Percentiles rank a stretch among this genome's conserved stretches.
Conservation (phyloP, 2,797 vertebrate genomes). For the Ispidina picta region DNA sequence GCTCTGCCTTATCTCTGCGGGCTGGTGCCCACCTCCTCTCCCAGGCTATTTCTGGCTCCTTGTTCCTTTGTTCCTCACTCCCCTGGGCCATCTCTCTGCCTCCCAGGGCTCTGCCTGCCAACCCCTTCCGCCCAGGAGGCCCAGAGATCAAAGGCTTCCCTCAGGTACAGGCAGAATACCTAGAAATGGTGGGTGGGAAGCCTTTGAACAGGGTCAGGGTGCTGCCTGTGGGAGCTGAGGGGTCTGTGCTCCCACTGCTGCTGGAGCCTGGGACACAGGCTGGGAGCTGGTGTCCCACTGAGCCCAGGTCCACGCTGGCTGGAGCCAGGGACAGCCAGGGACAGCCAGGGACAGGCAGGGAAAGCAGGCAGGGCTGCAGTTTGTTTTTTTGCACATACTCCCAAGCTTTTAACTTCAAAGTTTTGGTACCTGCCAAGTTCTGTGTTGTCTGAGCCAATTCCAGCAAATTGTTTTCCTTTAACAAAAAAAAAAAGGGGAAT, state of each 20-base stretch:
- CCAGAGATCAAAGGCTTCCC: slow-evolving; percentile 5
- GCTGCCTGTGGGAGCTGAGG: neutral
- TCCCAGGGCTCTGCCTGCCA: neutral
- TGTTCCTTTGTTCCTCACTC: neutral
- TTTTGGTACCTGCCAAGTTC: neutral
- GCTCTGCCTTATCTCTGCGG: neutral
- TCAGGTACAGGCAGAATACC: neutral
- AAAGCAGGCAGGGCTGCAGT: neutral
- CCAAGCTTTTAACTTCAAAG: neutral
- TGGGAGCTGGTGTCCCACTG: neutral
- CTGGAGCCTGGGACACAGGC: neutral
- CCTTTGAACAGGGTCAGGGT: rapidly evolving
- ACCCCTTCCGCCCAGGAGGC: neutral
- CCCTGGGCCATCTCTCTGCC: neutral
- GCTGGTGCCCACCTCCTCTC: neutral
- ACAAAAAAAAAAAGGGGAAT: neutral
- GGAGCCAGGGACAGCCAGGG: neutral
- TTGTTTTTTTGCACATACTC: neutral
- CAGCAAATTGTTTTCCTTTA: neutral
- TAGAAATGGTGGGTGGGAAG: neutral
- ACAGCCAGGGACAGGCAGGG: neutral
- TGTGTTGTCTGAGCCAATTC: neutral
- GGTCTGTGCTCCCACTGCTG: neutral
- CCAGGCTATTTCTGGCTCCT: neutral
- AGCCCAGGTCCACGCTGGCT: rapidly evolving